These are phyloP conservation scores for Eupithecia inturbata DNA, from an alignment of 2,888 invertebrate species.

Conservation along the genomic window DNA sequence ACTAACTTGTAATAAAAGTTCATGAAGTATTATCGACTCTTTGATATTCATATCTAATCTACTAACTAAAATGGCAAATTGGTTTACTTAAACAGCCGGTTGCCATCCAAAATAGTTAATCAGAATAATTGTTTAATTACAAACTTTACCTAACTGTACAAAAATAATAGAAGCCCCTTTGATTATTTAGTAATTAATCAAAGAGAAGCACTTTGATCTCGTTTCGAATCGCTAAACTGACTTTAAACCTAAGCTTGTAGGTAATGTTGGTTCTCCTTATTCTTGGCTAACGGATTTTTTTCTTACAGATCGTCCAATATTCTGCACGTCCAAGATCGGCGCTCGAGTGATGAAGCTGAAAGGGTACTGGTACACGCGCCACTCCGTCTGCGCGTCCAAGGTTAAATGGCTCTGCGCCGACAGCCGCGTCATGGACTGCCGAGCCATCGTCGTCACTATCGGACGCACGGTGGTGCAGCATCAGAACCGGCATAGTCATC, in stretches of 20 bases:
- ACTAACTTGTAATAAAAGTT: background rate
- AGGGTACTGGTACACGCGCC: conserved; percentile 74
- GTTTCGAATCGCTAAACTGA: background rate
- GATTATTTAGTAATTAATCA: no score
- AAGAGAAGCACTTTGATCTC: no score
- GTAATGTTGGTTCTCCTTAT: background rate
- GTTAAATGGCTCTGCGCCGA: conserved; percentile 77
- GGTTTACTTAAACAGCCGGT: no score
- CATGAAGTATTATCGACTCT: background rate
- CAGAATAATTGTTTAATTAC: no score
- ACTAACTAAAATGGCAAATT: no score
- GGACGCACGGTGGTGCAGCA: conserved; percentile 70
- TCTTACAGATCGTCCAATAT: conserved; percentile 66
- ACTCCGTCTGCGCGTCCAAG: conserved; percentile 76
- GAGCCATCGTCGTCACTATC: conserved; percentile 74
- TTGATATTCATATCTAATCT: background rate
- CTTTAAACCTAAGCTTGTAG: background rate
- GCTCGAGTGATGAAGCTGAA: conserved; percentile 73
- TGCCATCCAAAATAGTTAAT: no score
- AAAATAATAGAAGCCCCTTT: no score
- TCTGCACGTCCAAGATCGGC: conserved; percentile 72
- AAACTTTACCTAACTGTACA: no score
- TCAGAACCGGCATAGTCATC: conserved; percentile 73
- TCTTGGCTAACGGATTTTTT: conserved; percentile 3
- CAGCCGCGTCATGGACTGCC: conserved; percentile 67